phyloP scores from a whole-genome alignment of 2,113 vertebrate genomes.

The Callipepla squamata region DNA sequence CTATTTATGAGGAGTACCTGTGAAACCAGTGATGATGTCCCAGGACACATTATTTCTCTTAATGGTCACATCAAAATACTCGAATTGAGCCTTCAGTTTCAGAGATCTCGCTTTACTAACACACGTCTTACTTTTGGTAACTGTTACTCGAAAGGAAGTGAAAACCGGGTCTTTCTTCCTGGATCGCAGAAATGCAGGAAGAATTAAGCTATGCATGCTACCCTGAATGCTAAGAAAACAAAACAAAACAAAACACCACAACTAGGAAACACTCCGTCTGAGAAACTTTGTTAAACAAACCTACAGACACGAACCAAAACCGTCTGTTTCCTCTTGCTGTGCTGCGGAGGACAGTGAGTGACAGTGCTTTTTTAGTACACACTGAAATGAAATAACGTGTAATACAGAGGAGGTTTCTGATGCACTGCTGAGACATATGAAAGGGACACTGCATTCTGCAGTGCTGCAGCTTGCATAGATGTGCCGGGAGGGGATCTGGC shows the following conservation, averaged over 20 bases:
- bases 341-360: background rate
- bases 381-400: background rate
- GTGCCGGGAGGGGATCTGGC: background rate
- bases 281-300: constrained; percentile 36
- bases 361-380: background rate
- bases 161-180: constrained; percentile 57
- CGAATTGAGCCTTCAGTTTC: background rate
- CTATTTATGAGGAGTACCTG: background rate
- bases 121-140: background rate
- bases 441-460: background rate
- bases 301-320: constrained; percentile 6
- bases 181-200: constrained; percentile 50
- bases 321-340: constrained; percentile 20
- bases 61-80: background rate
- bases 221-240: constrained; percentile 46
- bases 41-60: background rate
- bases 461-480: background rate
- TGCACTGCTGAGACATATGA: background rate
- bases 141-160: constrained; percentile 44
- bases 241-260: constrained; percentile 53
- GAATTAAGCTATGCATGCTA: constrained; percentile 16
- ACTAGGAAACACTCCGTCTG: constrained; percentile 15
- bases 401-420: background rate
- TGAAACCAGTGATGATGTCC: background rate
- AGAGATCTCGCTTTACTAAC: background rate